Evolutionary conservation across 2,888 invertebrate genomes (phyloP).

Genomic region (Rhaphigaster nebulosa): DNA sequence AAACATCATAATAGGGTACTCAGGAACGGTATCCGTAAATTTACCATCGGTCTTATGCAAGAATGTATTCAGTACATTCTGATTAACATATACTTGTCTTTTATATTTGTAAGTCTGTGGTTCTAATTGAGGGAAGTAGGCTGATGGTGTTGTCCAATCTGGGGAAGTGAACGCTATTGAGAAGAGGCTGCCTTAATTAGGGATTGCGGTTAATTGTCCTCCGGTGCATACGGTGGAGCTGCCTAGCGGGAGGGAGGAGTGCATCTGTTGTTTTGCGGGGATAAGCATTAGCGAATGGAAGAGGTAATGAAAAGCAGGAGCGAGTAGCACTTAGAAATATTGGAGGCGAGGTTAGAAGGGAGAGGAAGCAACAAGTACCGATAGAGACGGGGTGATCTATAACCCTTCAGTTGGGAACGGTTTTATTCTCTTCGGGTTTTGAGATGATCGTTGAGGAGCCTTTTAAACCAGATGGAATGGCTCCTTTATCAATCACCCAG

Average conservation of each 20-base stretch:
- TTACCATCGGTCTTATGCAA: too few species aligned
- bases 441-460: conserved; percentile 38
- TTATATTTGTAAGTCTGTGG: neutral
- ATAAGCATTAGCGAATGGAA: neutral
- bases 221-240: neutral
- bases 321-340: conserved; percentile 43
- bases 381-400: conserved; percentile 32
- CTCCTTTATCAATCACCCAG: conserved; percentile 32
- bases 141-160: neutral
- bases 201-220: conserved; percentile 25
- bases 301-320: conserved; percentile 3
- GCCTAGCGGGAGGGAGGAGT: neutral
- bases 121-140: neutral
- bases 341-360: neutral
- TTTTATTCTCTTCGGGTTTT: conserved; percentile 31
- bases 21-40: too few species aligned
- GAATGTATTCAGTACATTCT: neutral
- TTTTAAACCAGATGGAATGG: conserved; percentile 43
- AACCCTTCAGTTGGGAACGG: neutral
- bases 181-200: neutral
- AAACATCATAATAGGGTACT: too few species aligned
- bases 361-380: conserved; percentile 37
- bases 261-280: neutral
- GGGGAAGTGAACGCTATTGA: neutral
- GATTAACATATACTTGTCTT: neutral